Evolutionary conservation across 2,797 vertebrate genomes (phyloP).

Genomic region (Dicrostonyx torquatus): DNA sequence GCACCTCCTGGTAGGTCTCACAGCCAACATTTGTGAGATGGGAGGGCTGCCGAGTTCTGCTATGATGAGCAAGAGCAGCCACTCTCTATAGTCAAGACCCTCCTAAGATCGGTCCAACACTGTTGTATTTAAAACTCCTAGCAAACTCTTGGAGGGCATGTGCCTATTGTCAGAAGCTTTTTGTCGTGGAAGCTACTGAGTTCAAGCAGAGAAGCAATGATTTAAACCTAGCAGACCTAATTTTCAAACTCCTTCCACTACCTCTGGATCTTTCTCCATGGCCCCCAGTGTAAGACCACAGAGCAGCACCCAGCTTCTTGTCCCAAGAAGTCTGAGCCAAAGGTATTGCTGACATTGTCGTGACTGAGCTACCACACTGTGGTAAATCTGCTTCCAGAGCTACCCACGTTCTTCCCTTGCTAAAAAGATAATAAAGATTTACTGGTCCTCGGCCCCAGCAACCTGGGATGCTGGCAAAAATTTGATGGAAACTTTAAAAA

Average conservation of each 20-base stretch:
- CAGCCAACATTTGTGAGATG: not conserved
- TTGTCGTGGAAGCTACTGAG: not conserved
- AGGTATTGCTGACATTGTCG: not conserved
- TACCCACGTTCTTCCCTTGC: not conserved
- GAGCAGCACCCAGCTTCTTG: not conserved
- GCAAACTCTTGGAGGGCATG: not conserved
- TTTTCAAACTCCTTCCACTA: not conserved
- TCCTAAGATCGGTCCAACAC: not conserved
- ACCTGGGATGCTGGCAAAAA: not conserved
- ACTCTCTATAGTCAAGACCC: not conserved
- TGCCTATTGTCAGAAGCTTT: not conserved
- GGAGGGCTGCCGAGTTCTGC: not conserved
- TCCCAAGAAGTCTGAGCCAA: not conserved
- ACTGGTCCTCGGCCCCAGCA: slow-evolving; percentile 20
- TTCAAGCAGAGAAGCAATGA: not conserved
- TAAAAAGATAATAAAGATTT: slow-evolving; percentile 47
- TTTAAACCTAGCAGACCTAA: not conserved
- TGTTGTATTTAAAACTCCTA: not conserved
- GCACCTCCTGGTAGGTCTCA: not conserved
- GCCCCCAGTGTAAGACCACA: not conserved
- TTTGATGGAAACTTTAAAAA: slow-evolving; percentile 56
- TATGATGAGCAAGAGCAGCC: not conserved
- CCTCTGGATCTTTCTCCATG: too few relatives aligned
- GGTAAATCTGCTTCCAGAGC: not conserved
- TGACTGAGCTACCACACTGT: not conserved